Conservation (phyloP, 2,888 invertebrate species). For the Paralinhomoeus sp. region DNA sequence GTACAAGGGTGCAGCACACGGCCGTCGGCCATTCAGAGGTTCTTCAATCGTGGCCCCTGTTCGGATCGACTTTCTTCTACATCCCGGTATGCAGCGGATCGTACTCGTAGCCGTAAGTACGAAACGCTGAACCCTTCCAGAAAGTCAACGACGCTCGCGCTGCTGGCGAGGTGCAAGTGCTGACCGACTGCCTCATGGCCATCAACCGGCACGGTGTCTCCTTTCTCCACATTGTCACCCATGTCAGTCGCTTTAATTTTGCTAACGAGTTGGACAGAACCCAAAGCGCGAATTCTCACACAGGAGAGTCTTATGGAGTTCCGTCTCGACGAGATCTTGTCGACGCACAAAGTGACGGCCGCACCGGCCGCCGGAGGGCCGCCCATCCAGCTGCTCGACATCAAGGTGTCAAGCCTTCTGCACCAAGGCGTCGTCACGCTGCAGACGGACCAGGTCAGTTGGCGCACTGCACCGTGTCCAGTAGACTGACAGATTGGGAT, state of each 20-base stretch:
- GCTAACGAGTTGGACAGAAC: too few species aligned
- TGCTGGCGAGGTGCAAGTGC: constrained; percentile 60
- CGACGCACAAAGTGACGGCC: constrained; percentile 67
- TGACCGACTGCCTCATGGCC: constrained; percentile 58
- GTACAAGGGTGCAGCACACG: too few species aligned
- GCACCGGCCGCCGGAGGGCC: constrained; percentile 38
- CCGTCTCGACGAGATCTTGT: constrained; percentile 81
- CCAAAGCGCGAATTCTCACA: constrained; percentile 5
- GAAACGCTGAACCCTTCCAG: constrained; percentile 2
- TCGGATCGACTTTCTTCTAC: constrained; percentile 92
- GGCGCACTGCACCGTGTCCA: neutral
- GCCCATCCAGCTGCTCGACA: constrained; percentile 68
- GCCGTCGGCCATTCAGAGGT: constrained; percentile 53
- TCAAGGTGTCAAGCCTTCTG: constrained; percentile 87
- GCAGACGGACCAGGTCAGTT: constrained; percentile 49
- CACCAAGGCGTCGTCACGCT: constrained; percentile 79
- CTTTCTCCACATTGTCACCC: constrained; percentile 69
- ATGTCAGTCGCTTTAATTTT: too few species aligned
- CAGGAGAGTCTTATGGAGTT: constrained; percentile 71
- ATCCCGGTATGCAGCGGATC: constrained; percentile 42
- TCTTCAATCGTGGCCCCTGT: constrained; percentile 74
- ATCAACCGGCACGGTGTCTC: constrained; percentile 77
- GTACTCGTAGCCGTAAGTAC: too few species aligned
- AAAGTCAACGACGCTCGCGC: constrained; percentile 35
- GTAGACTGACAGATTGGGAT: too few species aligned